A percentile compares a stretch with the other conserved stretches of the same genome.
Conservation (phyloP, 2,113 vertebrate genomes). For the Egretta garzetta region DNA sequence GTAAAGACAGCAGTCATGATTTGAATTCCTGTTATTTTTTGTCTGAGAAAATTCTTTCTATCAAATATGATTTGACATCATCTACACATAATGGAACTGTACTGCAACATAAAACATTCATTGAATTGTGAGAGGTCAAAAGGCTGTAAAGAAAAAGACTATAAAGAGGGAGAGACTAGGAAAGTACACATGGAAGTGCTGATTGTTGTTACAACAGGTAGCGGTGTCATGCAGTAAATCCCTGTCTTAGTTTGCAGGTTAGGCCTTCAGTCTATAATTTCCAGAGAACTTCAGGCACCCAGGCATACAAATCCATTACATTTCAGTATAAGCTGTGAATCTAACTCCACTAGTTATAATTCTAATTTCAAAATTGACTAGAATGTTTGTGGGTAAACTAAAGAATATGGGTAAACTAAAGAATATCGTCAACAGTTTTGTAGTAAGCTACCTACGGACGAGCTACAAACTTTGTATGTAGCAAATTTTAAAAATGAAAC, state of each 20-base stretch:
- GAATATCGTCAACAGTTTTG: neutral
- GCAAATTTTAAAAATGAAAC: neutral
- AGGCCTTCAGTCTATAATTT: neutral
- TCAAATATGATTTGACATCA: neutral
- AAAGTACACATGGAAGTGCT: neutral
- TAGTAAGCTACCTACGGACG: neutral
- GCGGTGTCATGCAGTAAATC: neutral
- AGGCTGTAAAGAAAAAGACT: neutral
- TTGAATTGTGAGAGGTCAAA: neutral
- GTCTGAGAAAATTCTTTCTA: neutral
- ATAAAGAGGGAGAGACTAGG: neutral
- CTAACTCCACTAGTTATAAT: neutral
- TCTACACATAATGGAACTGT: neutral
- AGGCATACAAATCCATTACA: neutral
- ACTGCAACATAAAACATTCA: neutral
- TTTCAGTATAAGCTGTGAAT: neutral
- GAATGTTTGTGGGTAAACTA: neutral
- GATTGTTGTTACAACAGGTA: neutral
- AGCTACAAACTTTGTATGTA: neutral
- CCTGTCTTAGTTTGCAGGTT: neutral
- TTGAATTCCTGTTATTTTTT: slow-evolving; percentile 30
- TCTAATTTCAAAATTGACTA: neutral
- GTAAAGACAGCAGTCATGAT: slow-evolving; percentile 25
- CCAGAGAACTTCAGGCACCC: neutral
- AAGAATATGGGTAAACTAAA: neutral